Base-by-base conservation (phyloP, 2,797 vertebrate species). In the Channallabes apus region DNA sequence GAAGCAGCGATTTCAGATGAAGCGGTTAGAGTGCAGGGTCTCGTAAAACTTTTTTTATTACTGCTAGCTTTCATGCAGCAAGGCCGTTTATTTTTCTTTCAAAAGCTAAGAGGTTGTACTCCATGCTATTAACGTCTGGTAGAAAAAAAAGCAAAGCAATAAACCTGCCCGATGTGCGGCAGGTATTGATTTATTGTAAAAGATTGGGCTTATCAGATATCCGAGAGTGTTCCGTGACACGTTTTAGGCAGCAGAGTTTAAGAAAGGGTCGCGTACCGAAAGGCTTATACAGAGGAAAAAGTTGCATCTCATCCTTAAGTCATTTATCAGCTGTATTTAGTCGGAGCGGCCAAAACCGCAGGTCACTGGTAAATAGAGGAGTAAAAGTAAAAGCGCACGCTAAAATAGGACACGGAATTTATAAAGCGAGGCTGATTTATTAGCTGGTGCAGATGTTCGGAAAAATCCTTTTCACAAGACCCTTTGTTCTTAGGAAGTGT, bases 221-320 rank as follows among this genome's bases (percentile, higher is more conserved):
- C 27, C 0, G n/a, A 58, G 27, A 76, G 51, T 11, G 17, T 59
- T 32, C 12, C 6, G 27, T 58, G 32, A 61, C 5, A 15, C 1
- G 32, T 59, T 59, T 35, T 29, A 17, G 22, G 35, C 76, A 62
- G 58, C 3, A 22, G 24, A 79, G 12, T 38, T 15, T 15, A 62
- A 41, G 59, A 46, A 79, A 64, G 38, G 7, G 77, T 18, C 41
- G 22, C 22, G 2, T 22, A 11, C 7, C 3, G 14, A 29, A 24
- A 54, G 84, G 65, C 65, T 80, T 64, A 65, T 73, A 18, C 54
- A 29, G 24, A 59, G 54, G 64, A 59, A 84, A 84, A 69, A 80
- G 84, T 54, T 35, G 29, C 29, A 12, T 18, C 18, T 65, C 62
- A 35, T 75, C 9, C 29, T 67, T 24, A 85, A 81, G 61, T 86